Conservation (phyloP, 2,797 vertebrate species). For the Coregonus sp. region DNA sequence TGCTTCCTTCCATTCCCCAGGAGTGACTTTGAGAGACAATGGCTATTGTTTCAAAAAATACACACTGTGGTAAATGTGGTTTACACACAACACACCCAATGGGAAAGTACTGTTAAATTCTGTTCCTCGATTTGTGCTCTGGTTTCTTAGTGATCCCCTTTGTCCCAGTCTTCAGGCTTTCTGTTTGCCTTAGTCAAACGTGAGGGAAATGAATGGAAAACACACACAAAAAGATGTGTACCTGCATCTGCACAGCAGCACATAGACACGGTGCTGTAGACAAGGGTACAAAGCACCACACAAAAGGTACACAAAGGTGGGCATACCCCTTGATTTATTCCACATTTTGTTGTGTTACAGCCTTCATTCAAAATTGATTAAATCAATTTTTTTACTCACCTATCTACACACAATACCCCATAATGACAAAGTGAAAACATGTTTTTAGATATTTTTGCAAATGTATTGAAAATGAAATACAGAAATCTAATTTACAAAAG, state of each 20-base stretch:
- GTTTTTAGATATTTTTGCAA: no score
- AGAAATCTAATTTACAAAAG: no score
- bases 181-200: conserved; percentile 54
- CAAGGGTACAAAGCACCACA: neutral
- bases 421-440: no score
- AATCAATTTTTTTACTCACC: no score
- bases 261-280: neutral
- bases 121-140: conserved; percentile 7
- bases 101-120: neutral
- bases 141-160: conserved; percentile 34
- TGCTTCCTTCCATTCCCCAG: neutral
- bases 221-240: neutral
- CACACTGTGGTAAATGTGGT: neutral
- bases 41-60: conserved; percentile 1
- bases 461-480: no score
- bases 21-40: neutral
- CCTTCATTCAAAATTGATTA: no score
- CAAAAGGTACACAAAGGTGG: no score
- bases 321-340: no score
- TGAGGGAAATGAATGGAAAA: conserved; percentile 51
- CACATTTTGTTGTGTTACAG: no score
- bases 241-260: neutral
- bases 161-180: conserved; percentile 54
- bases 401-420: no score
- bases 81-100: neutral